Percentiles rank a stretch among this genome's conserved stretches.
Evolutionary conservation across 1,140 invertebrate species (phyloP).

Genomic region (Drosophila nigromelanica): DNA sequence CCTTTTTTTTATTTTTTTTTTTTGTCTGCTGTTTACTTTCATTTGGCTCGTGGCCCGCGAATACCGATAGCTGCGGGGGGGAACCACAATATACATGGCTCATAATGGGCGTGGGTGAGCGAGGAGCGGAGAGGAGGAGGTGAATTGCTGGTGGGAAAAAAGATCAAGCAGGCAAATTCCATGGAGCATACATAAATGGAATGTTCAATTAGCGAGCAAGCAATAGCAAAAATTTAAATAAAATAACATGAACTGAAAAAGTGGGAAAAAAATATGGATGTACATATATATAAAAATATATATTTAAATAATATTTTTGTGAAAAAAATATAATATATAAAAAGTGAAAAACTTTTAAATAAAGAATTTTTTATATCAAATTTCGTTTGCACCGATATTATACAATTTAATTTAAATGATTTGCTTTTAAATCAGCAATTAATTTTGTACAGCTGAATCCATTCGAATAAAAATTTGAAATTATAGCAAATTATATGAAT

Average conservation of each 20-base stretch:
- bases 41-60: slow-evolving; percentile 68
- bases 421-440: too few relatives aligned
- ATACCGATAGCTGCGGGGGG: slow-evolving; percentile 34
- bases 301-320: too few relatives aligned
- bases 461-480: too few relatives aligned
- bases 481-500: too few relatives aligned
- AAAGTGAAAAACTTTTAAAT: too few relatives aligned
- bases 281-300: too few relatives aligned
- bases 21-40: slow-evolving; percentile 66
- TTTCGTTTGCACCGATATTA: too few relatives aligned
- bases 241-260: background rate
- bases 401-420: too few relatives aligned
- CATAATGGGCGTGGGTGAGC: background rate
- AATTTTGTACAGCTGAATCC: too few relatives aligned
- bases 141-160: background rate
- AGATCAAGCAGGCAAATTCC: slow-evolving; percentile 47
- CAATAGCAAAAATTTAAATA: slow-evolving; percentile 8
- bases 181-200: slow-evolving; percentile 30
- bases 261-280: too few relatives aligned
- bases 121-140: background rate
- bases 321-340: too few relatives aligned
- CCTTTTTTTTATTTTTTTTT: slow-evolving; percentile 3
- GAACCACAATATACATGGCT: slow-evolving; percentile 9
- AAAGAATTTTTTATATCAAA: too few relatives aligned
- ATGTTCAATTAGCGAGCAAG: slow-evolving; percentile 56